Percentiles rank a stretch among this genome's conserved stretches.
Conservation (phyloP, 2,113 vertebrate genomes). For the Prolemur simus region DNA sequence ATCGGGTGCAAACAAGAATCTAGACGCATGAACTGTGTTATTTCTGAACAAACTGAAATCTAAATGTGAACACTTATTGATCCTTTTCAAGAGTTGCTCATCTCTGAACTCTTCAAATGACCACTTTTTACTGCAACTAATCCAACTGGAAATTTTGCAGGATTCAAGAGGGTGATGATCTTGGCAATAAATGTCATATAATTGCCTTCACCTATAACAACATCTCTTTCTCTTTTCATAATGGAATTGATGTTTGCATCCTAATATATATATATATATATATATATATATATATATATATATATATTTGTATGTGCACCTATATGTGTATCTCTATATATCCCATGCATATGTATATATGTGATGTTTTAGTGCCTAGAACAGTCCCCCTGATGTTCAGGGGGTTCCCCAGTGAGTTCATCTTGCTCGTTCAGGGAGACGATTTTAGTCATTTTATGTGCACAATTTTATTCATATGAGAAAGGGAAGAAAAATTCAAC, state of each 20-base stretch:
- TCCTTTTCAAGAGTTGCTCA: background rate
- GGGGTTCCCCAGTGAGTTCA: background rate
- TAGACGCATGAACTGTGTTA: background rate
- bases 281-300: no score
- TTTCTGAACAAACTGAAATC: background rate
- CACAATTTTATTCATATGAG: constrained; percentile 45
- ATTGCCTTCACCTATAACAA: background rate
- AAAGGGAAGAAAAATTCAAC: constrained; percentile 48
- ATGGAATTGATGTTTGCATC: background rate
- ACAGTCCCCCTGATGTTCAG: background rate
- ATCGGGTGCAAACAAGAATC: background rate
- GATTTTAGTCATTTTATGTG: constrained; percentile 36
- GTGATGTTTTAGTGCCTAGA: background rate
- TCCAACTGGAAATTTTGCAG: background rate
- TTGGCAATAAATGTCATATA: background rate
- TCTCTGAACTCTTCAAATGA: background rate
- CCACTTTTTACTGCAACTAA: background rate
- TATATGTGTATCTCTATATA: no score
- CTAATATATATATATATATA: background rate
- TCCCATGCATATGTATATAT: background rate
- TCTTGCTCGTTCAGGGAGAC: constrained; percentile 47
- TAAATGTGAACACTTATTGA: background rate
- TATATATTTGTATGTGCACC: no score
- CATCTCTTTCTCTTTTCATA: background rate
- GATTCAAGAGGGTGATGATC: background rate